Percentiles rank a stretch among this genome's conserved stretches.
Evolutionary conservation across 2,797 vertebrate genomes (phyloP).

Genomic region (Helarctos malayanus): DNA sequence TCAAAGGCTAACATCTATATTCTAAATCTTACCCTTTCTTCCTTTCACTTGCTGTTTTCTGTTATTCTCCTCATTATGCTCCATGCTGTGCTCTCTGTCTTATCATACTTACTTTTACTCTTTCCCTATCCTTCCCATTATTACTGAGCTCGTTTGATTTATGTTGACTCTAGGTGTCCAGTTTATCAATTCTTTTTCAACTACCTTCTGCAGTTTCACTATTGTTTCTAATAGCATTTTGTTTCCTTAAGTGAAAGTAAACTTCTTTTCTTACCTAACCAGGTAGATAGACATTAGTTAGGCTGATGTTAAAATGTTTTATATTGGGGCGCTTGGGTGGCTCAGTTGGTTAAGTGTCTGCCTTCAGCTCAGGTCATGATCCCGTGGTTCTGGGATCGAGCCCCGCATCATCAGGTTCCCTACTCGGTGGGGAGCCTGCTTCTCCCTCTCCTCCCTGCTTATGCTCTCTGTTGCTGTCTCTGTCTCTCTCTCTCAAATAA

Average conservation of each 20-base stretch:
- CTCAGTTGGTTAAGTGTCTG: not conserved
- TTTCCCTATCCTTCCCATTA: not conserved
- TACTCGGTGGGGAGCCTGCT: too few relatives aligned
- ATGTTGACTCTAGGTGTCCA: not conserved
- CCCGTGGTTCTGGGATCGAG: too few relatives aligned
- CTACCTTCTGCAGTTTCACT: slow-evolving; percentile 19
- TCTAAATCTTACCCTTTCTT: not conserved
- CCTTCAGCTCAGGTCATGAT: not conserved
- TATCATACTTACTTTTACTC: not conserved
- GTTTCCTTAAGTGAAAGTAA: slow-evolving; percentile 12
- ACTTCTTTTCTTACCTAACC: slow-evolving; percentile 7
- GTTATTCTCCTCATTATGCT: not conserved
- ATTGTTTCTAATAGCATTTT: slow-evolving; percentile 29
- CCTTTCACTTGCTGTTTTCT: not conserved
- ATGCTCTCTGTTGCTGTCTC: too few relatives aligned
- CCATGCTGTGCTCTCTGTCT: not conserved
- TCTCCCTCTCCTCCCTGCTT: too few relatives aligned
- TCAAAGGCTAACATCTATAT: not conserved
- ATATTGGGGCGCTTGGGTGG: not conserved
- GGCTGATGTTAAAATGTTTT: not conserved
- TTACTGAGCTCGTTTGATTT: not conserved
- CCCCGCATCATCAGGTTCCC: too few relatives aligned
- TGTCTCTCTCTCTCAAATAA: too few relatives aligned
- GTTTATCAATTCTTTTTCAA: not conserved
- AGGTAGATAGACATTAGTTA: not conserved